These are phyloP conservation scores for Maconellicoccus hirsutus DNA, from an alignment of 1,140 invertebrate species.

Conservation along the genomic window DNA sequence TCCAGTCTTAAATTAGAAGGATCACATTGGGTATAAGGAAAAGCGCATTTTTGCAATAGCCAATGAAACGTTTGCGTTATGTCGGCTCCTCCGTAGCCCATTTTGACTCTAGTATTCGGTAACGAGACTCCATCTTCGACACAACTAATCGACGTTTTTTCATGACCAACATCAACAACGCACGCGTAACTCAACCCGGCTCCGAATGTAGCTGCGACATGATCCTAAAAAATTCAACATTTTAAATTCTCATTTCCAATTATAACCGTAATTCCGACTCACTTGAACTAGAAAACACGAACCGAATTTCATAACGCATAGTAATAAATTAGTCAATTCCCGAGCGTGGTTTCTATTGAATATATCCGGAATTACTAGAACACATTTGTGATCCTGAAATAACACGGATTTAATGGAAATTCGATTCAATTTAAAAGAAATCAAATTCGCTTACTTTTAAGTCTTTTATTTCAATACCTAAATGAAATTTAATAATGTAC, in stretches of 20 bases:
- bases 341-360: constrained; percentile 79
- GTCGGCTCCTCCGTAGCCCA: constrained; percentile 63
- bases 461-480: constrained; percentile 63
- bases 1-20: constrained; percentile 51
- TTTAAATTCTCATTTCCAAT: neutral
- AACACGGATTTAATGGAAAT: too few species aligned
- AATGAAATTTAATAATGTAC: constrained; percentile 57
- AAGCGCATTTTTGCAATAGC: constrained; percentile 74
- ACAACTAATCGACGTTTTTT: constrained; percentile 90
- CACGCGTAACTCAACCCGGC: constrained; percentile 83
- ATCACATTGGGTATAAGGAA: constrained; percentile 72
- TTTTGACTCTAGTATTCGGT: constrained; percentile 59
- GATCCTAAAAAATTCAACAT: constrained; percentile 46
- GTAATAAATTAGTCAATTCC: constrained; percentile 66
- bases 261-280: constrained; percentile 29
- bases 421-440: too few species aligned
- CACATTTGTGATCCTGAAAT: constrained; percentile 61
- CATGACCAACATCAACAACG: constrained; percentile 89
- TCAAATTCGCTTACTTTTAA: constrained; percentile 52
- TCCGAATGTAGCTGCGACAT: constrained; percentile 87
- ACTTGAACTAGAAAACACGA: constrained; percentile 82
- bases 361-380: constrained; percentile 81
- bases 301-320: constrained; percentile 74
- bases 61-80: constrained; percentile 43
- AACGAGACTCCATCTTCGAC: constrained; percentile 93